A percentile compares a stretch with the other conserved stretches of the same genome.
These are phyloP conservation scores for Arbacia lixula DNA, from an alignment of 53 echinoderm and acorn worm species.

Conservation along the genomic window DNA sequence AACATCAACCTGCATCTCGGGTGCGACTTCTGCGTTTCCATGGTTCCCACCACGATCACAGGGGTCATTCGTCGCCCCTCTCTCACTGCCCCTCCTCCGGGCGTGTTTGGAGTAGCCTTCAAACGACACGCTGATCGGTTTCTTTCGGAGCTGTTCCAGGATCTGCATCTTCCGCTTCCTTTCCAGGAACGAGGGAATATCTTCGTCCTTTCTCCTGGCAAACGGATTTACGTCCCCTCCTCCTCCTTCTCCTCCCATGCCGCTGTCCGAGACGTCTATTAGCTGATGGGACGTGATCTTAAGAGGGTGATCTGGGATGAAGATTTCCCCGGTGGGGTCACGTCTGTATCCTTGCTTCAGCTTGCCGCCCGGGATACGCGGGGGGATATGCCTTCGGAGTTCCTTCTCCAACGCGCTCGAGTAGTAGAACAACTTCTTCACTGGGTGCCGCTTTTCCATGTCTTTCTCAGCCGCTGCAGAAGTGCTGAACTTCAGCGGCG, in stretches of 20 bases:
- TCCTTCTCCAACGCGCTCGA: conserved; percentile 70
- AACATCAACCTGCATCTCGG: too few species aligned
- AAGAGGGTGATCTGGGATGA: conserved; percentile 17
- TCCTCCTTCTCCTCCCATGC: not conserved
- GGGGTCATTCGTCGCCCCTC: too few species aligned
- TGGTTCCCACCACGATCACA: too few species aligned
- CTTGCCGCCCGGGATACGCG: conserved; percentile 75
- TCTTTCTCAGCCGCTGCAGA: conserved; percentile 49
- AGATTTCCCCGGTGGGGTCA: conserved; percentile 8
- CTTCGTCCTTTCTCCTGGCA: conserved; percentile 4
- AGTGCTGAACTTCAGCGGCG: not conserved
- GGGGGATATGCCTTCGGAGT: conserved; percentile 68
- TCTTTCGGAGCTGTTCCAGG: conserved; percentile 1
- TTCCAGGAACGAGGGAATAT: not conserved
- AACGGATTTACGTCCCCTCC: not conserved
- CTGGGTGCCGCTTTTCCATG: conserved; percentile 58
- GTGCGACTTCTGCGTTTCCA: too few species aligned
- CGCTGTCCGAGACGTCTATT: not conserved
- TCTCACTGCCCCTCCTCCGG: too few species aligned
- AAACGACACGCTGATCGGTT: not conserved
- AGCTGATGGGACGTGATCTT: not conserved
- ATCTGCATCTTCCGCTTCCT: not conserved
- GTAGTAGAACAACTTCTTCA: conserved; percentile 73
- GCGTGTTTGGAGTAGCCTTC: conserved; percentile 2
- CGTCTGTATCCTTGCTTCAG: conserved; percentile 66